Percentiles rank a stretch among this genome's conserved stretches.
These are phyloP conservation scores for Bombycilla garrulus DNA, from an alignment of 2,113 vertebrate species.

Conservation along the genomic window DNA sequence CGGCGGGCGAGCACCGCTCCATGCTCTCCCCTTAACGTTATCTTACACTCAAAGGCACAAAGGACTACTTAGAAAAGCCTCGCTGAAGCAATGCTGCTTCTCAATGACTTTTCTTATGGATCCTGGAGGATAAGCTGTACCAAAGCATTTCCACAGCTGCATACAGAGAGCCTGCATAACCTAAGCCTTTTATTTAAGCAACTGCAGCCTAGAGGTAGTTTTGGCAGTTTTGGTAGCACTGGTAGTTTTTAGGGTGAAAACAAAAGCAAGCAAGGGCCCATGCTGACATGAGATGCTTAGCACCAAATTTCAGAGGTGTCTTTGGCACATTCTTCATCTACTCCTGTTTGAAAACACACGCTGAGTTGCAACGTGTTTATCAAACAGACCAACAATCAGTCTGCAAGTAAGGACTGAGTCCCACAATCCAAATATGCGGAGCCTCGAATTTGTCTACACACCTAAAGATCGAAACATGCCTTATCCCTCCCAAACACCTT, in stretches of 20 bases:
- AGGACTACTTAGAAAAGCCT: constrained; percentile 25
- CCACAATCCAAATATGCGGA: not conserved
- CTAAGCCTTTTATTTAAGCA: not conserved
- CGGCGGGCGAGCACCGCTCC: rapidly evolving
- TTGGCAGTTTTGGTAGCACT: no score
- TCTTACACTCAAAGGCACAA: not conserved
- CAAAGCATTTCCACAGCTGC: not conserved
- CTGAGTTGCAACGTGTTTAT: not conserved
- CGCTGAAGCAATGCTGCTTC: not conserved
- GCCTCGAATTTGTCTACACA: not conserved
- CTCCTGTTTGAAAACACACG: not conserved
- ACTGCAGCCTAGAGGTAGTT: no score
- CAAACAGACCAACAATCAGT: not conserved
- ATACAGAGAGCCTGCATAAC: not conserved
- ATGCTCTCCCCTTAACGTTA: not conserved
- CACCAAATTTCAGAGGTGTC: not conserved
- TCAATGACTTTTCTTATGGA: constrained; percentile 48
- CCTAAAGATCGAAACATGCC: rapidly evolving
- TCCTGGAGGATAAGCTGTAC: not conserved
- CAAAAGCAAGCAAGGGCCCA: rapidly evolving
- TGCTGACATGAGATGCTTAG: not conserved
- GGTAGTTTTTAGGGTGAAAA: not conserved
- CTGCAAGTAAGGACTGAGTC: not conserved
- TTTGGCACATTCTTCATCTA: not conserved
- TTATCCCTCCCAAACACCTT: not conserved